Percentiles rank a stretch among this genome's conserved stretches.
Evolutionary conservation across 1,140 invertebrate species (phyloP).

Genomic region (Drosophila orosa): DNA sequence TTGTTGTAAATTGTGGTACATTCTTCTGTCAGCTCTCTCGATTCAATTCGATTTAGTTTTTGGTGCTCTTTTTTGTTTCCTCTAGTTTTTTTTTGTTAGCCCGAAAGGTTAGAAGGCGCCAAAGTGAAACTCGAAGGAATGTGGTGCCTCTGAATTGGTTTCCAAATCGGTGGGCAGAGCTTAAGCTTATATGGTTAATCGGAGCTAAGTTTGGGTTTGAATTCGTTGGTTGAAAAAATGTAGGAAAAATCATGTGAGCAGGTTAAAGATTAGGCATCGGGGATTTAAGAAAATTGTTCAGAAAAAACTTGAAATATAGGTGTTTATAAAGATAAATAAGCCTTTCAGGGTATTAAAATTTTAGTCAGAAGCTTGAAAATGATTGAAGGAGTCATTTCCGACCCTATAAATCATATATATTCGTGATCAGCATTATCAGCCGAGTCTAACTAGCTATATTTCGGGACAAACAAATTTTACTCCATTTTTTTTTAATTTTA

Average conservation of each 20-base stretch:
- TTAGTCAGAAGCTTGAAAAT: too few relatives aligned
- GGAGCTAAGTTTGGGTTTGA: slow-evolving; percentile 1
- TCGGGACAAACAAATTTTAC: too few relatives aligned
- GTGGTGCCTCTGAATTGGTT: slow-evolving; percentile 17
- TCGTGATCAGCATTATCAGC: too few relatives aligned
- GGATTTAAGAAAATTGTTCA: not conserved
- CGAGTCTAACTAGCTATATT: too few relatives aligned
- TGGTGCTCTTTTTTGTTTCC: slow-evolving; percentile 10
- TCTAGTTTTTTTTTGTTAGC: not conserved
- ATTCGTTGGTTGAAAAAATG: slow-evolving; percentile 9
- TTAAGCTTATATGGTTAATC: slow-evolving; percentile 39
- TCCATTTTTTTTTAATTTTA: too few relatives aligned
- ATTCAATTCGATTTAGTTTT: slow-evolving; percentile 45
- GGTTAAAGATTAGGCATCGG: not conserved
- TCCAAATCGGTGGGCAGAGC: not conserved
- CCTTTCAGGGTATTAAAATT: too few relatives aligned
- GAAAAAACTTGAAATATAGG: not conserved
- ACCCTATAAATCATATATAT: too few relatives aligned
- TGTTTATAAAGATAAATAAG: not conserved
- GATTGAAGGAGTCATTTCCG: too few relatives aligned
- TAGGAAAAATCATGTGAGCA: slow-evolving; percentile 1
- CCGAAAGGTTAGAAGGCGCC: slow-evolving; percentile 59
- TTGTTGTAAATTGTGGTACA: slow-evolving; percentile 31
- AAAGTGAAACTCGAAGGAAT: slow-evolving; percentile 44
- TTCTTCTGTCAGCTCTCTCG: slow-evolving; percentile 42